phyloP scores from a whole-genome alignment of 2,113 vertebrate genomes.

The Mustela lutreola region DNA sequence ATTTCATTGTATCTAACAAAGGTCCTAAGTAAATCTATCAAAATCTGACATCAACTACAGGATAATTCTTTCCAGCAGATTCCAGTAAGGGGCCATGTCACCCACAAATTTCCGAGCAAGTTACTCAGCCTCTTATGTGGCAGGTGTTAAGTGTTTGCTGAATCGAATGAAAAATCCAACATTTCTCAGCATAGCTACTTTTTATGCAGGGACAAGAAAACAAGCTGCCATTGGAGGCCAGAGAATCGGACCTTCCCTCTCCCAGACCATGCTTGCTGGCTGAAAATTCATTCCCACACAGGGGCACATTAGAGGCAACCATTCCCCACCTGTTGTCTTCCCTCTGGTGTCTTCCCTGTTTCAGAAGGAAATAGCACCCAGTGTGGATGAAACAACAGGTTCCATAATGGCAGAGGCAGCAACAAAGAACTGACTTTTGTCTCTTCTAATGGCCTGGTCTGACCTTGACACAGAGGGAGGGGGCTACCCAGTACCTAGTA shows the following conservation, averaged over 20 bases:
- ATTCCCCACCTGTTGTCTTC: background rate
- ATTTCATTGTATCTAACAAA: background rate
- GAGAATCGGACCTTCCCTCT: background rate
- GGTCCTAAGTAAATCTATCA: background rate
- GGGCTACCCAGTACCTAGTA: background rate
- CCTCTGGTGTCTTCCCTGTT: background rate
- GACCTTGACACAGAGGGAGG: background rate
- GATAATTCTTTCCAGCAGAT: background rate
- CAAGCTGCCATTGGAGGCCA: accelerated
- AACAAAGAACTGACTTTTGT: background rate
- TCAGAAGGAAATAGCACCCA: background rate
- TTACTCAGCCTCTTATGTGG: background rate
- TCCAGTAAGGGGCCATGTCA: background rate
- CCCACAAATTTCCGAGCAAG: background rate
- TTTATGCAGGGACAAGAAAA: background rate
- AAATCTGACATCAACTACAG: background rate
- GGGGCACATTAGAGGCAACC: background rate
- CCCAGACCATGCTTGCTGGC: no score
- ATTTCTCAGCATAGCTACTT: background rate
- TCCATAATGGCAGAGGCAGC: background rate
- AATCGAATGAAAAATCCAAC: background rate
- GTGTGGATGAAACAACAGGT: background rate
- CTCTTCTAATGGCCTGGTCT: background rate
- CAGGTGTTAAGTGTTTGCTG: background rate
- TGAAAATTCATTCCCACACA: background rate